These are phyloP conservation scores for Plectrocnemia conspersa DNA, from an alignment of 1,140 invertebrate genomes.

Conservation along the genomic window DNA sequence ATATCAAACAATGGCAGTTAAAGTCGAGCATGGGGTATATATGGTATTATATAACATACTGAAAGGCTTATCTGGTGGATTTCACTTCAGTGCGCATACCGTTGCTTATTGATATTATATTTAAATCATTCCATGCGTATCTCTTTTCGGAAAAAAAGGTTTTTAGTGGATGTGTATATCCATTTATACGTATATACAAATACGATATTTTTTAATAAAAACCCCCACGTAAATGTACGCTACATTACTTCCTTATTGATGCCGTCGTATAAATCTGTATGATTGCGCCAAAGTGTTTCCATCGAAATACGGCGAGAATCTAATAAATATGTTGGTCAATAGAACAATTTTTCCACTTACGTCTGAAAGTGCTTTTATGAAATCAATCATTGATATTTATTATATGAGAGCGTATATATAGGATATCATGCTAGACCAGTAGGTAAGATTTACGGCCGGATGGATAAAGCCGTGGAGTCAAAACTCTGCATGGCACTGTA, in stretches of 20 bases:
- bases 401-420: too few relatives aligned
- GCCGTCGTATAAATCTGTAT: not conserved
- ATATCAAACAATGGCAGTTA: not conserved
- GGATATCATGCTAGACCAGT: too few relatives aligned
- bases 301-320: too few relatives aligned
- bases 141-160: constrained; percentile 1
- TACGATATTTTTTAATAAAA: constrained; percentile 6
- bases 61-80: constrained; percentile 15
- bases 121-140: not conserved
- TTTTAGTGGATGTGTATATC: too few relatives aligned
- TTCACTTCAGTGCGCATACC: constrained; percentile 10
- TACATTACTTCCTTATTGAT: not conserved
- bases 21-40: not conserved
- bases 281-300: not conserved
- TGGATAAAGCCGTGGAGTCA: too few relatives aligned
- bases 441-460: too few relatives aligned
- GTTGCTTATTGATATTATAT: constrained; percentile 15
- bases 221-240: not conserved
- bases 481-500: too few relatives aligned
- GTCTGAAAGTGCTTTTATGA: too few relatives aligned
- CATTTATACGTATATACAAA: not conserved
- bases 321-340: too few relatives aligned
- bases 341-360: too few relatives aligned
- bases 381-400: too few relatives aligned
- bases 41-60: constrained; percentile 2